Evolutionary conservation across 2,888 invertebrate genomes (phyloP).

Genomic region (Diplazon laetatorius): DNA sequence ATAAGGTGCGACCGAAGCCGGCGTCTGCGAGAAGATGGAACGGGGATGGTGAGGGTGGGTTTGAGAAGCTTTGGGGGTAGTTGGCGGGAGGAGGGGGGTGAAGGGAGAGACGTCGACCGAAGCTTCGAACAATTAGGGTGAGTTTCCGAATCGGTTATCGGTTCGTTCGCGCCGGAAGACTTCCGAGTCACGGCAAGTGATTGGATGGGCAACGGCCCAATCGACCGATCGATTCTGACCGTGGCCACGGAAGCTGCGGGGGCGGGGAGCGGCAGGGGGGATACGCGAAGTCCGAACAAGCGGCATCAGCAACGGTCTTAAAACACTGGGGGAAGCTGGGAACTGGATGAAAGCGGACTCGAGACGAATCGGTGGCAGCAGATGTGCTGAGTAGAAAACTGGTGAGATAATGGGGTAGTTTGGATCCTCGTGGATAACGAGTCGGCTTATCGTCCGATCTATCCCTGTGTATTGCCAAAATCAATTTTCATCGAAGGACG

Average conservation of each 20-base stretch:
- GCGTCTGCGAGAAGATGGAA: not conserved
- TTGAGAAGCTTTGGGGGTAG: not conserved
- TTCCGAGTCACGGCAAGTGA: conserved; percentile 64
- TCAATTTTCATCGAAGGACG: too few species aligned
- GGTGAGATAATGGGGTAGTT: conserved; percentile 16
- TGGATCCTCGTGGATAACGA: not conserved
- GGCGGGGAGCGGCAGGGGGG: too few species aligned
- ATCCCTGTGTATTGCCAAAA: too few species aligned
- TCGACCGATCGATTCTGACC: conserved; percentile 65
- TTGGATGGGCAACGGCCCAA: conserved; percentile 69
- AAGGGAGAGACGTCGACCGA: conserved; percentile 43
- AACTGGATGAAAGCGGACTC: not conserved
- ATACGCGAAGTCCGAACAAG: conserved; percentile 6
- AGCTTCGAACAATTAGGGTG: conserved; percentile 65
- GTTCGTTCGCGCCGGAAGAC: conserved; percentile 64
- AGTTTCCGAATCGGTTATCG: conserved; percentile 67
- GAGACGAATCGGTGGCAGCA: conserved; percentile 14
- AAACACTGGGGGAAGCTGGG: not conserved
- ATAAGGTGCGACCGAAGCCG: conserved; percentile 20
- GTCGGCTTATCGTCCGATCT: too few species aligned
- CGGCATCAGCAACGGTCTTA: not conserved
- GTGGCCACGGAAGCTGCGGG: not conserved
- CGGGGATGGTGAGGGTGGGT: not conserved
- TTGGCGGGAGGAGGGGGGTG: conserved; percentile 2
- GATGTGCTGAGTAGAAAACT: not conserved